A percentile compares a stretch with the other conserved stretches of the same genome.
Conservation (phyloP, 1,140 invertebrate species). For the Drosophila obscura region DNA sequence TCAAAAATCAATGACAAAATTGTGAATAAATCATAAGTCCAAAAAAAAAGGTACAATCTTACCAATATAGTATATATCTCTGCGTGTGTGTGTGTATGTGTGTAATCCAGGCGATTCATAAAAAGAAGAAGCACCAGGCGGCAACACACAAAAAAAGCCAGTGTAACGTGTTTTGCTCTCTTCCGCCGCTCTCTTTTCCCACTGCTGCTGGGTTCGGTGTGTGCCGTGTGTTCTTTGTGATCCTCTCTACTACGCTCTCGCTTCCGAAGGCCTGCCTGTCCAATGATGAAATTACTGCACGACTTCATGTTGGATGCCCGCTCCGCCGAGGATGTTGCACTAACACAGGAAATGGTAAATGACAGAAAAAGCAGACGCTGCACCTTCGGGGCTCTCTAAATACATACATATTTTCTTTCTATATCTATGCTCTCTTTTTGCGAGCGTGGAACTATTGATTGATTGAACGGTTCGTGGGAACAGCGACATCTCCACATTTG, state of each 20-base stretch:
- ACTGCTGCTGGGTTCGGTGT: slow-evolving; percentile 44
- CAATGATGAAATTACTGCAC: slow-evolving; percentile 83
- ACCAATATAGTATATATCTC: slow-evolving; percentile 14
- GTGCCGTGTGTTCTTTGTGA: slow-evolving; percentile 51
- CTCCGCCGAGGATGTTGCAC: slow-evolving; percentile 77
- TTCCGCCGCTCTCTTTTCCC: slow-evolving; percentile 12
- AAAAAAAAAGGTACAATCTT: slow-evolving; percentile 10
- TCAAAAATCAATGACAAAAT: slow-evolving; percentile 63
- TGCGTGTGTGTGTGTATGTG: slow-evolving; percentile 6
- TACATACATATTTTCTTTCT: no score
- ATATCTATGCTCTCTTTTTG: not conserved
- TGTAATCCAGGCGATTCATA: slow-evolving; percentile 25
- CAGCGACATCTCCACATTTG: slow-evolving; percentile 24
- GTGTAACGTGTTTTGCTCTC: slow-evolving; percentile 71
- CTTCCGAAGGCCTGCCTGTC: slow-evolving; percentile 36
- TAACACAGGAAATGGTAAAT: slow-evolving; percentile 83
- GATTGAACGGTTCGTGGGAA: slow-evolving; percentile 12
- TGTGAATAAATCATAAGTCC: slow-evolving; percentile 69
- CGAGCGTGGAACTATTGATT: slow-evolving; percentile 26
- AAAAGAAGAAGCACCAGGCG: slow-evolving; percentile 40
- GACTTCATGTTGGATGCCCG: slow-evolving; percentile 80
- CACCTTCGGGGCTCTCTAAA: not conserved
- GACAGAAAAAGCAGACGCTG: slow-evolving; percentile 2
- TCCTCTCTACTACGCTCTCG: slow-evolving; percentile 25
- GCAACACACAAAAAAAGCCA: slow-evolving; percentile 39